Evolutionary conservation across 2,888 invertebrate species (phyloP).

Genomic region (Gastrophysa polygoni): DNA sequence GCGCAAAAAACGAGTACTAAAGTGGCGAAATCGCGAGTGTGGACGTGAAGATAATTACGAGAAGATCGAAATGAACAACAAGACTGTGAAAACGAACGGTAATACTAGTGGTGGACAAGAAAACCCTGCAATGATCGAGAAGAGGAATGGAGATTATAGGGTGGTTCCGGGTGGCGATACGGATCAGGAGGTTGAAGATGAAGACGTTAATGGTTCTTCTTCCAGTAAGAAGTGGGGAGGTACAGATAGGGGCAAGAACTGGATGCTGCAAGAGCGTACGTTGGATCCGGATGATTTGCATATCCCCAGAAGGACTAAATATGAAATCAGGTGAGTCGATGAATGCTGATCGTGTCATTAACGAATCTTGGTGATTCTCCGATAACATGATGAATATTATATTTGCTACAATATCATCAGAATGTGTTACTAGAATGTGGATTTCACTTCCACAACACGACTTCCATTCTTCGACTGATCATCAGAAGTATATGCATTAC

Average conservation of each 20-base stretch:
- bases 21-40: slow-evolving; percentile 58
- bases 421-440: too few relatives aligned
- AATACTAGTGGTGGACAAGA: slow-evolving; percentile 38
- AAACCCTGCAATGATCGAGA: slow-evolving; percentile 55
- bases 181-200: slow-evolving; percentile 68
- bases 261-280: slow-evolving; percentile 48
- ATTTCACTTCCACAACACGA: too few relatives aligned
- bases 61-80: slow-evolving; percentile 77
- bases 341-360: too few relatives aligned
- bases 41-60: slow-evolving; percentile 71
- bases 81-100: slow-evolving; percentile 51
- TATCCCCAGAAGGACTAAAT: slow-evolving; percentile 64
- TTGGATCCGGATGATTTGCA: slow-evolving; percentile 56
- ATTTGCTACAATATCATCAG: too few relatives aligned
- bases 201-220: slow-evolving; percentile 55
- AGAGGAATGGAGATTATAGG: slow-evolving; percentile 73
- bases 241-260: slow-evolving; percentile 50
- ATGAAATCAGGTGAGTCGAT: slow-evolving; percentile 67
- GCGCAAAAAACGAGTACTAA: slow-evolving; percentile 68
- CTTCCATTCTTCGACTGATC: too few relatives aligned
- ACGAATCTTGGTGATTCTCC: too few relatives aligned
- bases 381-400: too few relatives aligned
- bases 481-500: too few relatives aligned
- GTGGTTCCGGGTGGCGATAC: slow-evolving; percentile 67
- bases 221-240: slow-evolving; percentile 49